phyloP scores from a whole-genome alignment of 1,140 invertebrate genomes.

The Cyclargus thomasi region DNA sequence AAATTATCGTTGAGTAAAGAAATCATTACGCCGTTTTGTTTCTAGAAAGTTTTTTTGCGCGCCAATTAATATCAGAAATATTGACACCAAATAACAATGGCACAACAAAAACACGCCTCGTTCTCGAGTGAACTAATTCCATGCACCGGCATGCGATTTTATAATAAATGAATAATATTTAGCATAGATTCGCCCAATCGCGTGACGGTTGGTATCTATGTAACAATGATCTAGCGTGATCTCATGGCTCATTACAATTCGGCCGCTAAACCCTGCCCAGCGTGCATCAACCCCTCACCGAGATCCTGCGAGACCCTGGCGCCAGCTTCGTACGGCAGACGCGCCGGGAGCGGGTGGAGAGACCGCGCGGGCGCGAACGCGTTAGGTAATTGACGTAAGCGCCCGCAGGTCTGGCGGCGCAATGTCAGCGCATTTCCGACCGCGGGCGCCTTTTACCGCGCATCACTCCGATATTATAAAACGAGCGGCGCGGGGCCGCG shows the following conservation, averaged over 20 bases:
- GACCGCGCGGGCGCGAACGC: background rate
- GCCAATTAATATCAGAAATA: background rate
- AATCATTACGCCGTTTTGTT: background rate
- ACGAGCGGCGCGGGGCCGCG: slow-evolving; percentile 46
- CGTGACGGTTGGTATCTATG: slow-evolving; percentile 24
- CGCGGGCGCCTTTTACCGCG: slow-evolving; percentile 56
- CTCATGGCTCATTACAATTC: slow-evolving; percentile 27
- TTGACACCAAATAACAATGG: slow-evolving; percentile 4
- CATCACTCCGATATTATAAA: slow-evolving; percentile 70
- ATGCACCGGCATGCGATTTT: slow-evolving; percentile 20
- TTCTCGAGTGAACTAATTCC: slow-evolving; percentile 20
- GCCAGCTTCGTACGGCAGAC: background rate
- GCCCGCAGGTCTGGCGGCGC: slow-evolving; percentile 42
- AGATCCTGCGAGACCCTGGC: no score
- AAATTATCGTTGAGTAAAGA: background rate
- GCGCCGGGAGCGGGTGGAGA: no score
- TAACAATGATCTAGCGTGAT: slow-evolving; percentile 24
- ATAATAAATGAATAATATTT: slow-evolving; percentile 15
- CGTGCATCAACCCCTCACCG: background rate
- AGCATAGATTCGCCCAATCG: slow-evolving; percentile 29
- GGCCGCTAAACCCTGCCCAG: slow-evolving; percentile 25
- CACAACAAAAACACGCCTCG: slow-evolving; percentile 21
- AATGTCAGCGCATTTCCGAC: slow-evolving; percentile 61
- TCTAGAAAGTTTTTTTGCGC: background rate
- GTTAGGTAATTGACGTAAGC: slow-evolving; percentile 40